These are phyloP conservation scores for Epinephelus cyanopodus DNA, from an alignment of 2,113 vertebrate genomes.

Conservation along the genomic window DNA sequence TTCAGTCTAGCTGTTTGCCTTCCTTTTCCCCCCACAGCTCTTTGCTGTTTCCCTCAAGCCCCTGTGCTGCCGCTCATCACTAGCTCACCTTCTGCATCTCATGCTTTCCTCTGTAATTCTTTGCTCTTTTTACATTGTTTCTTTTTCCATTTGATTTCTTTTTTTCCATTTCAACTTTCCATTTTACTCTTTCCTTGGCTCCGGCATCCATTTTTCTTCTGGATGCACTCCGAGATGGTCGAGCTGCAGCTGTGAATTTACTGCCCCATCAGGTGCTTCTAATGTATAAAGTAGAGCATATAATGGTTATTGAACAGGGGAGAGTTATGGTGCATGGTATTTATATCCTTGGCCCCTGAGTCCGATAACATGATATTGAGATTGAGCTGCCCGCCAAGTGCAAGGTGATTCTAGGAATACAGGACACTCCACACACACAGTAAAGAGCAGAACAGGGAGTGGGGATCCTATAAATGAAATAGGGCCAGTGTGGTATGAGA, in stretches of 20 bases:
- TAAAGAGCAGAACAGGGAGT: constrained; percentile 50
- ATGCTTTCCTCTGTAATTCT: constrained; percentile 20
- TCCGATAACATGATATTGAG: constrained; percentile 82
- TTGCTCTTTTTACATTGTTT: constrained; percentile 9
- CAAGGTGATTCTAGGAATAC: constrained; percentile 71
- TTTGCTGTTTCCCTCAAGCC: constrained; percentile 33
- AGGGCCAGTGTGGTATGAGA: constrained; percentile 53
- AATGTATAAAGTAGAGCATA: constrained; percentile 84
- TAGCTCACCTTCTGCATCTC: constrained; percentile 32
- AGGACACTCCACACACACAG: constrained; percentile 56
- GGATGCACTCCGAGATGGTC: constrained; percentile 65
- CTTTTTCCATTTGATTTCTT: neutral
- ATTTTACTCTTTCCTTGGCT: constrained; percentile 52
- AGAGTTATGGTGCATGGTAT: constrained; percentile 81
- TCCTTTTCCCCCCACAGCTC: constrained; percentile 16
- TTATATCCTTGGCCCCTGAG: constrained; percentile 82
- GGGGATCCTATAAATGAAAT: constrained; percentile 69
- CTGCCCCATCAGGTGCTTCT: constrained; percentile 84
- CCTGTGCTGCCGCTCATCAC: constrained; percentile 9
- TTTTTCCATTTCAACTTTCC: constrained; percentile 44
- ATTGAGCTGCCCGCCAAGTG: constrained; percentile 77
- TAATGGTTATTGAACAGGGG: constrained; percentile 86
- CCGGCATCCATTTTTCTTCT: constrained; percentile 57
- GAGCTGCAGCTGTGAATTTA: constrained; percentile 81
- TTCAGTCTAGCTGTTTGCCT: constrained; percentile 14